phyloP scores from a whole-genome alignment of 2,113 vertebrate genomes.

The Heterocephalus glaber region DNA sequence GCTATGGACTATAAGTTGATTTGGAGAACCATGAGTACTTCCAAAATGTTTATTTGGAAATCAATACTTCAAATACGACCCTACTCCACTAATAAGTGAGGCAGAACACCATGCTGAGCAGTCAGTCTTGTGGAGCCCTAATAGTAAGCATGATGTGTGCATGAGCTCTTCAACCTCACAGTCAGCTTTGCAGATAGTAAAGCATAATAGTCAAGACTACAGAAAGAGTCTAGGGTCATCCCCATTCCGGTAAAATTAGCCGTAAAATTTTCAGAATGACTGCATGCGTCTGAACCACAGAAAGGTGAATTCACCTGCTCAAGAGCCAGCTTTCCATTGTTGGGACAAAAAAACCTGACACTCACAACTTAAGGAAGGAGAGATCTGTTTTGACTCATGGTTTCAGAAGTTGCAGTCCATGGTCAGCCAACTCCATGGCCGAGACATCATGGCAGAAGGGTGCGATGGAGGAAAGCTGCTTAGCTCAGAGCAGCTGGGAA shows the following conservation, averaged over 20 bases:
- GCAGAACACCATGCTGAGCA: rapidly evolving
- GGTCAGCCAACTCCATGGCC: not conserved
- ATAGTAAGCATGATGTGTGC: rapidly evolving
- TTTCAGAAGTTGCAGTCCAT: not conserved
- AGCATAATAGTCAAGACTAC: rapidly evolving
- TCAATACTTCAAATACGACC: not conserved
- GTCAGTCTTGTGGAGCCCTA: rapidly evolving
- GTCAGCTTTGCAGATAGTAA: no score
- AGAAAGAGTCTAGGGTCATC: not conserved
- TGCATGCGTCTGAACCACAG: not conserved
- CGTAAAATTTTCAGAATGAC: not conserved
- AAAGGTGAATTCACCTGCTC: not conserved
- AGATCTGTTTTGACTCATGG: not conserved
- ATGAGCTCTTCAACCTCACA: not conserved
- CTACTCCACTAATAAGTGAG: no score
- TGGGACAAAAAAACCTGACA: no score
- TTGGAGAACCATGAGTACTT: not conserved
- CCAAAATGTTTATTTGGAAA: not conserved
- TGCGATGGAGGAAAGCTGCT: not conserved
- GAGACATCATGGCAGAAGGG: not conserved
- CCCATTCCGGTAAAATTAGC: not conserved
- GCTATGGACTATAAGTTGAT: not conserved
- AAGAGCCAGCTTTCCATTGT: not conserved
- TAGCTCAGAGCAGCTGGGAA: not conserved
- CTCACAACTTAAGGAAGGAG: no score